Percentiles rank a stretch among this genome's conserved stretches.
phyloP scores from a whole-genome alignment of 2,113 vertebrate species.

The Corythaixoides concolor region DNA sequence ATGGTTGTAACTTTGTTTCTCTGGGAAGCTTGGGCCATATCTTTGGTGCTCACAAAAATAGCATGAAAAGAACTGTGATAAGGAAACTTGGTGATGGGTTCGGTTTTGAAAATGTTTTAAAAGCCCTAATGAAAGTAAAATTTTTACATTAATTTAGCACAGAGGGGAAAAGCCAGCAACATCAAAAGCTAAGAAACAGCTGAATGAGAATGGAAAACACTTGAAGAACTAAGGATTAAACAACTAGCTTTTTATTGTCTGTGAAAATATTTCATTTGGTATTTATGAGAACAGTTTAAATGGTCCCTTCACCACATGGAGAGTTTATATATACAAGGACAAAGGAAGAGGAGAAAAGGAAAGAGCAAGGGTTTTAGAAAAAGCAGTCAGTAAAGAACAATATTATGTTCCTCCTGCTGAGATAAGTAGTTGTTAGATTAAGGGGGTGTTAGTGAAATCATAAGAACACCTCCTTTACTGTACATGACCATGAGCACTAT shows the following conservation, averaged over 20 bases:
- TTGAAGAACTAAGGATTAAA: constrained; percentile 41
- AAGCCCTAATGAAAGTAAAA: neutral
- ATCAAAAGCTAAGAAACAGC: neutral
- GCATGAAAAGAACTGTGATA: neutral
- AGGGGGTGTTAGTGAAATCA: neutral
- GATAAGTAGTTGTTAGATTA: constrained; percentile 44
- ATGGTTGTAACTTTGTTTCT: neutral
- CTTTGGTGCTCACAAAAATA: neutral
- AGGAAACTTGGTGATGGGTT: neutral
- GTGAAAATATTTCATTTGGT: constrained; percentile 59
- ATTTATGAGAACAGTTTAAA: constrained; percentile 48
- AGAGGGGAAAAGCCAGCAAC: neutral
- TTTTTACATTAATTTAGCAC: constrained; percentile 12
- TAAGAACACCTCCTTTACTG: neutral
- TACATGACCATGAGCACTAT: neutral
- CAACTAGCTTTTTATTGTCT: constrained; percentile 38
- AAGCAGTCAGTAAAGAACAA: neutral
- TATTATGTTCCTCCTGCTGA: neutral
- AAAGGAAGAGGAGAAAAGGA: neutral
- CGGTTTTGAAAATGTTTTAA: neutral
- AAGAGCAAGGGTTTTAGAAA: neutral
- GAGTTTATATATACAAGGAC: neutral
- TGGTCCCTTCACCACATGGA: constrained; percentile 39
- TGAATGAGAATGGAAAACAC: constrained; percentile 22
- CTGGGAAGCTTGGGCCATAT: neutral